A percentile compares a stretch with the other conserved stretches of the same genome.
These are phyloP conservation scores for Oreohelix idahoensis DNA, from an alignment of 1,140 invertebrate genomes.

Conservation along the genomic window DNA sequence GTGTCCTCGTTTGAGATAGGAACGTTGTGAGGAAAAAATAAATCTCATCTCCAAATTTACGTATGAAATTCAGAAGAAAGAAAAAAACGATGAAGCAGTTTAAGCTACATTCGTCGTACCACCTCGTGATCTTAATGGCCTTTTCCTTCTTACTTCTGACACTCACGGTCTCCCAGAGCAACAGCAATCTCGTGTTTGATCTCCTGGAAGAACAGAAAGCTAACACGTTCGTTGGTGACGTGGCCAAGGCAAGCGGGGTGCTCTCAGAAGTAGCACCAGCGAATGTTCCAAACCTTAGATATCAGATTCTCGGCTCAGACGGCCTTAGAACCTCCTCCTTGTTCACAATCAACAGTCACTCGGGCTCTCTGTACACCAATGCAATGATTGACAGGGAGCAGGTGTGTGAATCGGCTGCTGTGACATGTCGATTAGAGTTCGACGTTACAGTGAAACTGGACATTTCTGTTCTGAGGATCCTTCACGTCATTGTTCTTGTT, in stretches of 20 bases:
- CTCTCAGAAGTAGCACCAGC: conserved; percentile 11
- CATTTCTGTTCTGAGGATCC: conserved; percentile 50
- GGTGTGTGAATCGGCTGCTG: conserved; percentile 50
- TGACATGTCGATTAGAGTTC: conserved; percentile 53
- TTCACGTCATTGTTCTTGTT: conserved; percentile 58
- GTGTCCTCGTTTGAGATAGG: too few species aligned
- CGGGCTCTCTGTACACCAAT: conserved; percentile 57
- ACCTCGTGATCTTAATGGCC: too few species aligned
- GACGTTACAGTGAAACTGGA: conserved; percentile 55
- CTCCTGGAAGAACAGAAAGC: conserved; percentile 16
- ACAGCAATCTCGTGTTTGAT: not conserved
- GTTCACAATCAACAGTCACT: conserved; percentile 51
- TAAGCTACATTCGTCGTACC: too few species aligned
- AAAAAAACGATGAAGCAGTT: too few species aligned
- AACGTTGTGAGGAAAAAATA: too few species aligned
- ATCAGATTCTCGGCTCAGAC: conserved; percentile 44
- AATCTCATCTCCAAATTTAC: too few species aligned
- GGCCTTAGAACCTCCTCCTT: conserved; percentile 75
- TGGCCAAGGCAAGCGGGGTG: conserved; percentile 36
- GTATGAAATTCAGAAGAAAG: too few species aligned
- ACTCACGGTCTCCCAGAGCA: not conserved
- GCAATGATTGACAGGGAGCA: conserved; percentile 60
- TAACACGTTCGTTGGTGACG: conserved; percentile 42
- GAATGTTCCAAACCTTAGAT: conserved; percentile 27
- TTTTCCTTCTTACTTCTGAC: too few species aligned